These are phyloP conservation scores for Acrocephalus arundinaceus DNA, from an alignment of 2,113 vertebrate species.

Conservation along the genomic window DNA sequence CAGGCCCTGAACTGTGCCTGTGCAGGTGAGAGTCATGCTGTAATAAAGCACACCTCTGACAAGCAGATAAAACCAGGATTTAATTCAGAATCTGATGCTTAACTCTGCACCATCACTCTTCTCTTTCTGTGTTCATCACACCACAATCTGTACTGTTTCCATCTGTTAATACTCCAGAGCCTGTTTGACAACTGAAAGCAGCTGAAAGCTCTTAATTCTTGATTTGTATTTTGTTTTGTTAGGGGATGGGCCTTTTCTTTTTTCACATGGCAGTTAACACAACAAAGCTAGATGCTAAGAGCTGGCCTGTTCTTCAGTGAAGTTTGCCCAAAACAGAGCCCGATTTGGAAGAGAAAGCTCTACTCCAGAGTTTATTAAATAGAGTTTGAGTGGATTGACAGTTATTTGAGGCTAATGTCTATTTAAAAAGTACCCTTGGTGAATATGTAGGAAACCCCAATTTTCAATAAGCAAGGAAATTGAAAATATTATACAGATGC, in stretches of 20 bases:
- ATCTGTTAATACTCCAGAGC: slow-evolving; percentile 41
- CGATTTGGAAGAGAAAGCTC: not conserved
- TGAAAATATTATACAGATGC: not conserved
- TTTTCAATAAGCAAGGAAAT: not conserved
- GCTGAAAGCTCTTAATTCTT: slow-evolving; percentile 55
- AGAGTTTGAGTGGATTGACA: not conserved
- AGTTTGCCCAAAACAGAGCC: not conserved
- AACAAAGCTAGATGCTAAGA: not conserved
- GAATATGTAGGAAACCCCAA: not conserved
- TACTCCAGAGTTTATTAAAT: not conserved
- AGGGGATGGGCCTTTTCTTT: not conserved
- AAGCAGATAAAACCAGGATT: not conserved
- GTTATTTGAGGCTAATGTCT: not conserved
- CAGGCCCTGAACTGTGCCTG: not conserved
- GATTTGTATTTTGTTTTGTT: not conserved
- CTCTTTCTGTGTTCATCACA: not conserved
- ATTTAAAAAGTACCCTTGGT: not conserved
- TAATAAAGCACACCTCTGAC: not conserved
- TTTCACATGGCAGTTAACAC: not conserved
- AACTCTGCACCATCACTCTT: not conserved
- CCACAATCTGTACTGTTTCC: not conserved
- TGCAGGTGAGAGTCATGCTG: not conserved
- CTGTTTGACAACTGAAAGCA: slow-evolving; percentile 47
- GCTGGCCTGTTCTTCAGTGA: not conserved
- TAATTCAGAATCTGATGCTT: not conserved